Base-by-base conservation (phyloP, 2,797 vertebrate genomes). In the Periparus ater region DNA sequence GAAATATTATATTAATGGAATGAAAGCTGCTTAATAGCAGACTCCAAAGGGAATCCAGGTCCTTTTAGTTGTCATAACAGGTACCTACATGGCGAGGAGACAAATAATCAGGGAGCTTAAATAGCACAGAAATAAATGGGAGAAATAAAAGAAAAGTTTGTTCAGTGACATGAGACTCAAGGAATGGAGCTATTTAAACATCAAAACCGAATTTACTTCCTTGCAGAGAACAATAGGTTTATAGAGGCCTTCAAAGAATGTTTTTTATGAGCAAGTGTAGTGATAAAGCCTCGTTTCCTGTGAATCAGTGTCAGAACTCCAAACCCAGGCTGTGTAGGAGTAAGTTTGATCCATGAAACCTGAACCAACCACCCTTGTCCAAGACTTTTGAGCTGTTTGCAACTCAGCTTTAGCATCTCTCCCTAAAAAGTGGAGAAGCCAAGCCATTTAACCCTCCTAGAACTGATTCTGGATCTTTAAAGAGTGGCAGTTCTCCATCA, bases 21-120 rank as follows among this genome's bases (percentile, higher is more conserved):
- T 63, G 85, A 90, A 95, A 95, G 57, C 63, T 94, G 63, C 83
- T 88, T 94, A 96, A 96, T 87, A 90, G 94, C 94, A 95, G 89
- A 94, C 93, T 96, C 94, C 91, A 95, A 93, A 95, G 94, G 93
- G 95, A 96, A 91, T 91, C 73, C 55, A 79, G 19, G 58, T 73
- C 62, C 88, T 92, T 88, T 88, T 17, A 84, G 92, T 57, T 96
- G 87, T 95, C 91, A 78, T 90, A 96, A 96, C 88, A 96, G 78
- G 81, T 68, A 74, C 65, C 68, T 75, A 38, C 11, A 72, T 85
- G 57, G 71, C 11, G 45, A 83, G 48, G 70, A 84, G 88, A 36
- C 48, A 95, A 96, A 93, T 79, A 85, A 85, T 76, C 77, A 86
- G 83, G 83, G 88, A 95, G 47, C 51, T 87, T 85, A 88, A 94